phyloP scores from a whole-genome alignment of 2,797 vertebrate species.

The Peromyscus attwateri region DNA sequence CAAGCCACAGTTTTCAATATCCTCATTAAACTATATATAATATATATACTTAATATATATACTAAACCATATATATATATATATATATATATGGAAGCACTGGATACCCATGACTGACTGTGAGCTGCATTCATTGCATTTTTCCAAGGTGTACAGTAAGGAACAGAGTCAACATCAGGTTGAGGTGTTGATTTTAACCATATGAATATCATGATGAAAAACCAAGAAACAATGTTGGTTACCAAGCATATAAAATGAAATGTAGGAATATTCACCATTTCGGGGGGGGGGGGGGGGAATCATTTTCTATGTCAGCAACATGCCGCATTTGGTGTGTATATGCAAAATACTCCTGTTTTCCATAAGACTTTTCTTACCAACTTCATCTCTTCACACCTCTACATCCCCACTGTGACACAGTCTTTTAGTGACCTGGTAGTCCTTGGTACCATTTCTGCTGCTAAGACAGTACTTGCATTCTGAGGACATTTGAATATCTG shows the following conservation, averaged over 20 bases:
- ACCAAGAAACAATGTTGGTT: not conserved
- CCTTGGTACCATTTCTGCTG: not conserved
- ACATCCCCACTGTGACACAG: not conserved
- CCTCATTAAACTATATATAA: not conserved
- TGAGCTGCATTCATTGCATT: not conserved
- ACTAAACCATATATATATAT: too few species aligned
- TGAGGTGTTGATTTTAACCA: not conserved
- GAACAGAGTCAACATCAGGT: not conserved
- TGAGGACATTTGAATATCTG: not conserved
- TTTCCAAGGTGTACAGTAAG: not conserved
- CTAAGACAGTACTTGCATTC: not conserved
- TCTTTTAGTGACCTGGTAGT: not conserved
- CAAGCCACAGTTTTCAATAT: not conserved
- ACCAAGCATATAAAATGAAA: not conserved
- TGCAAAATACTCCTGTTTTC: not conserved
- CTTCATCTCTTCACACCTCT: not conserved
- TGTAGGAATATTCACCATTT: not conserved
- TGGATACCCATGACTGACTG: not conserved
- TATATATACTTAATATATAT: not conserved
- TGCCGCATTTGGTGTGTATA: not conserved
- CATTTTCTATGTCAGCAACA: not conserved
- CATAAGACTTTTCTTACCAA: not conserved
- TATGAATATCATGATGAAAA: not conserved
- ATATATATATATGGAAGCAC: not conserved
- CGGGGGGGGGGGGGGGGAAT: accelerated